These are phyloP conservation scores for Zoanthus gigantus DNA, from an alignment of 92 coral and sea anemone genomes.

Conservation along the genomic window DNA sequence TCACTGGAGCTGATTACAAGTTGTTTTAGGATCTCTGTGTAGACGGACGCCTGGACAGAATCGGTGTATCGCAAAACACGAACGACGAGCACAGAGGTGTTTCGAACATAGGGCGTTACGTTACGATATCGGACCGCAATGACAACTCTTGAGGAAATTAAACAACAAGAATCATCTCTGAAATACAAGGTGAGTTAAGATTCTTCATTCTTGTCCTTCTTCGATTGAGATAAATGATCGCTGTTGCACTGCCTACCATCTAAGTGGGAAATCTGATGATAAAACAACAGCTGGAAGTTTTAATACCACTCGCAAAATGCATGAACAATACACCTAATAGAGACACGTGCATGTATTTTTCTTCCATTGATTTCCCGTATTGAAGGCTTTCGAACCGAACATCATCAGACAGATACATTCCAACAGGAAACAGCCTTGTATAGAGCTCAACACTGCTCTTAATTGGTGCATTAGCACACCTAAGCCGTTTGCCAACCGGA, in stretches of 20 bases:
- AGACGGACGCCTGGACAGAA: conserved; percentile 1
- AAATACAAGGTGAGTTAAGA: conserved; percentile 34
- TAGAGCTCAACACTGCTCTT: not conserved
- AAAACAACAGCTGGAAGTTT: not conserved
- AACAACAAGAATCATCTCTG: conserved; percentile 37
- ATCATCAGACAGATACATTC: not conserved
- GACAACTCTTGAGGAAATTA: conserved; percentile 34
- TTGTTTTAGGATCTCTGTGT: conserved; percentile 17
- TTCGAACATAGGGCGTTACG: conserved; percentile 3
- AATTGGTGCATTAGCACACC: not conserved
- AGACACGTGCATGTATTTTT: conserved; percentile 14
- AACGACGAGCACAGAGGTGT: not conserved
- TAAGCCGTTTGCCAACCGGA: conserved; percentile 4
- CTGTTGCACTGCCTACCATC: not conserved
- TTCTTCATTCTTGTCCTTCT: not conserved
- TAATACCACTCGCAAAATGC: not conserved
- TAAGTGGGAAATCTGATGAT: not conserved
- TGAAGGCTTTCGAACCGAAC: not conserved
- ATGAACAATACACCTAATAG: not conserved
- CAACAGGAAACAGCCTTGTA: conserved; percentile 4
- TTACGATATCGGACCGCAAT: conserved; percentile 29
- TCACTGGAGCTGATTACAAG: conserved; percentile 38
- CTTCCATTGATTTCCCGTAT: not conserved
- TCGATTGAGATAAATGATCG: conserved; percentile 1
- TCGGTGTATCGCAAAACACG: not conserved